These are phyloP conservation scores for Chymomyza fuscimana DNA, from an alignment of 2,888 invertebrate species.

Conservation along the genomic window DNA sequence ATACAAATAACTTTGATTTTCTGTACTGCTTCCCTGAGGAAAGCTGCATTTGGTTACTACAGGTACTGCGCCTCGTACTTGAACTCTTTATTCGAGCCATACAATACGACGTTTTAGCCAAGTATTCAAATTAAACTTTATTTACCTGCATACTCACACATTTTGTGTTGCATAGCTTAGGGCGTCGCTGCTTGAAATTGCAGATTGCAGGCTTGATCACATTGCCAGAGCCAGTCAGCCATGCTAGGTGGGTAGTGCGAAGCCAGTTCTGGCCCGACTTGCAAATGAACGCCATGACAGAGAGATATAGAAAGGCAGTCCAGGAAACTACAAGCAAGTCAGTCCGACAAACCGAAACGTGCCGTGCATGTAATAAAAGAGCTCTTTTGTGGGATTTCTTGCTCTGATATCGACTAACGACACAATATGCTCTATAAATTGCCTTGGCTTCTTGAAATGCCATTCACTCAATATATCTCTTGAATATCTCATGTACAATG, in stretches of 20 bases:
- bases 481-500: background rate
- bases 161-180: conserved; percentile 56
- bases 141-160: conserved; percentile 37
- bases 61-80: background rate
- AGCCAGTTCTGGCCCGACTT: conserved; percentile 54
- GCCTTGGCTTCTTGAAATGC: conserved; percentile 26
- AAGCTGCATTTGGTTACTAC: background rate
- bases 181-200: conserved; percentile 69
- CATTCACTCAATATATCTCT: background rate
- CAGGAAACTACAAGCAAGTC: background rate
- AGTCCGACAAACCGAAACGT: conserved; percentile 60
- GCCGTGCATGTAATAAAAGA: conserved; percentile 72
- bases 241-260: background rate
- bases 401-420: conserved; percentile 60
- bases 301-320: background rate
- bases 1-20: conserved; percentile 73
- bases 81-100: background rate
- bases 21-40: conserved; percentile 43
- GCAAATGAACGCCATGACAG: conserved; percentile 57
- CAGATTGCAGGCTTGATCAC: conserved; percentile 75
- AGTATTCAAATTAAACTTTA: conserved; percentile 74
- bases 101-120: conserved; percentile 57
- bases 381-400: conserved; percentile 67
- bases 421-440: conserved; percentile 72
- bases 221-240: conserved; percentile 50